Percentiles rank a stretch among this genome's conserved stretches.
Evolutionary conservation across 2,888 invertebrate genomes (phyloP).

Genomic region (Ormyrus rosae): DNA sequence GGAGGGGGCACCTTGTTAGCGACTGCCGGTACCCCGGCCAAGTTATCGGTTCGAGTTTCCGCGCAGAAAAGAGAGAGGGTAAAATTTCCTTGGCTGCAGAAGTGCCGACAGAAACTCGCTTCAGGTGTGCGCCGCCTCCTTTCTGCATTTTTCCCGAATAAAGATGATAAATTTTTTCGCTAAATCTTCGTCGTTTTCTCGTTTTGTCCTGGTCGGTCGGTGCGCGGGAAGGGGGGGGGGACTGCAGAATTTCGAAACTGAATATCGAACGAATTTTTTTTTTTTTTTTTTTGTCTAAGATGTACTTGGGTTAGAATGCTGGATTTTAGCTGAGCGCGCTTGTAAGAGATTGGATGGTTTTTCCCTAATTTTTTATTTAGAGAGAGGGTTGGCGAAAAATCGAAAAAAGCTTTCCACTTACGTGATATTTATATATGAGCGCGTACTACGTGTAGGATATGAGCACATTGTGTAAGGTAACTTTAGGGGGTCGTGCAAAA

Average conservation of each 20-base stretch:
- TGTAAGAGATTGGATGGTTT: too few species aligned
- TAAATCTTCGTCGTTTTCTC: constrained; percentile 10
- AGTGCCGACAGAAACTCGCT: constrained; percentile 4
- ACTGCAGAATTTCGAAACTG: background rate
- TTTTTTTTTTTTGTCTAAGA: too few species aligned
- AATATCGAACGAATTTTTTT: too few species aligned
- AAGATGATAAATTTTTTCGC: constrained; percentile 44
- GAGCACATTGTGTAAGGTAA: too few species aligned
- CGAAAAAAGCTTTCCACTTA: too few species aligned
- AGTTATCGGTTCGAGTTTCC: constrained; percentile 50
- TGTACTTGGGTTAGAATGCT: too few species aligned
- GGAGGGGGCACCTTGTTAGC: constrained; percentile 39
- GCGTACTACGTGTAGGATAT: too few species aligned
- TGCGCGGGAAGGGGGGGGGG: background rate
- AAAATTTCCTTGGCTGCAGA: constrained; percentile 31
- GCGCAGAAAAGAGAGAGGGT: background rate
- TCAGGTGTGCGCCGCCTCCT: constrained; percentile 16
- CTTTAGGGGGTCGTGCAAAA: too few species aligned
- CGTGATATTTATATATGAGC: too few species aligned
- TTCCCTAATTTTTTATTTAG: too few species aligned
- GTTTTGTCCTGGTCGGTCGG: background rate
- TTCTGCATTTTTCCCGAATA: constrained; percentile 32
- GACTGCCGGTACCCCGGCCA: constrained; percentile 20
- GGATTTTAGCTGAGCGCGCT: too few species aligned
- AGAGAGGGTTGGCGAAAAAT: too few species aligned